Base-by-base conservation (phyloP, 2,888 invertebrate species). In the Thera obeliscata region DNA sequence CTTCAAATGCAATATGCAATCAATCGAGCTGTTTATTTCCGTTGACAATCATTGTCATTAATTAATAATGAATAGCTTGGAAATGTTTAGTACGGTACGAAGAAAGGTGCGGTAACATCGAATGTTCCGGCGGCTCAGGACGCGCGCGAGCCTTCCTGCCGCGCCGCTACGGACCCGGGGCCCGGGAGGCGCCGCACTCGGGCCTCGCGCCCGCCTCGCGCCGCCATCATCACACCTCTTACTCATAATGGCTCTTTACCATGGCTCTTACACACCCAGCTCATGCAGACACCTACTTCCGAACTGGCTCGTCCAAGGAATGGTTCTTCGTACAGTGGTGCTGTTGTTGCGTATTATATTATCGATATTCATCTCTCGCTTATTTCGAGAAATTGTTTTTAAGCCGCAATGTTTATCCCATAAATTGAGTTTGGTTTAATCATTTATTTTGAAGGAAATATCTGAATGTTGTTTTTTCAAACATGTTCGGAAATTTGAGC, bases 391-490 rank as follows among this genome's bases (percentile, higher is more conserved):
- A 66, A 69, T 69, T 69, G 69, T 69, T 69, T 69, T 66, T 41
- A 56, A 69, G 69, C 69, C 66, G 60, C 69, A 66, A 61, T 66
- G 69, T 69, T 69, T 63, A 66, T 66, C 63, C 66, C 60, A 54
- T 63, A 66, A 61, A 71, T 73, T 66, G 70, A 56, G 69, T 71
- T 69, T 65, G 64, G 52, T 49, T 68, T 66, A 61, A 60, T 57
- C 52, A 43, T 69, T 63, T 49, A 52, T 65, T 66, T 66, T 54
- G 52, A 41, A 35, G 9, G 38, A 54, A 61, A 63, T 54, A 66
- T 69, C 60, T 59, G 49, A 66, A 60, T 43, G 22, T 49, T 66
- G 62, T 69, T 69, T 60, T 50, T 43, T 64, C 22, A 22, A 22
- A 22, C 22, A 22, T 22, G 22, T 1, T 22, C 0, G 22, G 22